Base-by-base conservation (phyloP, 2,113 vertebrate genomes). In the Petaurus breviceps region DNA sequence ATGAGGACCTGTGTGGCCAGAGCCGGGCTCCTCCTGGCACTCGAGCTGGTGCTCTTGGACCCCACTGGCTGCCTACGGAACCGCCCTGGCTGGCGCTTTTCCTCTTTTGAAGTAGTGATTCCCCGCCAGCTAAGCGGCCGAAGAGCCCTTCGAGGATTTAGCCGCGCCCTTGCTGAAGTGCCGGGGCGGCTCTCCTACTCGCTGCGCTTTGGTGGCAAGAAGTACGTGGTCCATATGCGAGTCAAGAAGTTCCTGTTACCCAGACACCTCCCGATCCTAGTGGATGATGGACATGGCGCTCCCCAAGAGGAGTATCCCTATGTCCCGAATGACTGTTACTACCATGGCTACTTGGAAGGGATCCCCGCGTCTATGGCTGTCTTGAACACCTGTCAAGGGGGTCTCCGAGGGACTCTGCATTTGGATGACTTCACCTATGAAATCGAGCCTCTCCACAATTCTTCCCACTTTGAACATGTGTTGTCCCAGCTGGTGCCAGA, bases 271-370 rank as follows among this genome's bases (percentile, higher is more conserved):
- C 96, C 97, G 2, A 26, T 99, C 11, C 95, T 98, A 89, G 98
- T 98, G 11, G 89, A 98, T 0, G 50, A 92, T 0, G 90, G 93
- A 50, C 96, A 97, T 0, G 98, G 98, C 0, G 31, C 77, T 9
- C 95, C 92, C 46, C 89, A 96, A 84, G 94, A 98, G 54, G 97
- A 98, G 57, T 98, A 97, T 11, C 98, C 98, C 1, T 96, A 97
- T 0, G 91, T 98, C 49, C 98, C 92, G 11, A 77, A 92, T 92
- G 95, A 97, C 96, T 99, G 98, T 96, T 98, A 98, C 96, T 99
- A 98, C 92, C 97, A 98, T 61, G 97, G 98, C 0, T 95, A 98
- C 91, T 97, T 99, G 93, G 96, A 98, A 95, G 98, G 97, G 0
- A 97, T 98, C 90, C 98, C 97, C 0, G 95, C 96, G 50, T 98